A percentile compares a stretch with the other conserved stretches of the same genome.
phyloP scores from a whole-genome alignment of 2,888 invertebrate genomes.

The Bibio marci region DNA sequence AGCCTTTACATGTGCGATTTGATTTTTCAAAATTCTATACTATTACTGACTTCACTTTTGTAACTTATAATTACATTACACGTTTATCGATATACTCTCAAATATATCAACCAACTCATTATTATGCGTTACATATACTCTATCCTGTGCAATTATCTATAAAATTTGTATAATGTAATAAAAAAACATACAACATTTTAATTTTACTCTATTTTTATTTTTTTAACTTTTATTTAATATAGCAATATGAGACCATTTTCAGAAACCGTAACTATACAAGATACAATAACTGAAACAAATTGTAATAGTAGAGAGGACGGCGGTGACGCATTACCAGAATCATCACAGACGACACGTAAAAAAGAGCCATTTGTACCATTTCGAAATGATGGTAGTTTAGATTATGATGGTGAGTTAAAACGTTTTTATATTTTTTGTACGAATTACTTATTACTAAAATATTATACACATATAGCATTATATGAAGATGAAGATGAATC shows the following conservation, averaged over 20 bases:
- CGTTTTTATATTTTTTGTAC: conserved; percentile 5
- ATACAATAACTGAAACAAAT: background rate
- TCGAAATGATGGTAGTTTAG: conserved; percentile 52
- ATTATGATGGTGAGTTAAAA: conserved; percentile 53
- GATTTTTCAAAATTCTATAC: too few species aligned
- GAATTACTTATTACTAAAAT: conserved; percentile 4
- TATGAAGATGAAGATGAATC: conserved; percentile 84
- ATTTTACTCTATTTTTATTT: too few species aligned
- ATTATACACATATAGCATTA: conserved; percentile 38
- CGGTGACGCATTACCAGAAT: conserved; percentile 2
- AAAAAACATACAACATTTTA: too few species aligned
- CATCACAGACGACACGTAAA: conserved; percentile 11
- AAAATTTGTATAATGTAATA: too few species aligned
- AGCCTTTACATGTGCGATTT: too few species aligned
- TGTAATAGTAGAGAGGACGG: background rate
- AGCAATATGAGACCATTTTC: conserved; percentile 10
- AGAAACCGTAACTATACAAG: background rate
- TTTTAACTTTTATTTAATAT: conserved; percentile 4
- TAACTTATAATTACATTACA: too few species aligned
- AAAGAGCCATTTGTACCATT: conserved; percentile 20
- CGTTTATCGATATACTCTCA: too few species aligned
- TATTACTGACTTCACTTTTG: too few species aligned
- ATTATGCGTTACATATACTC: too few species aligned
- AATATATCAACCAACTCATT: too few species aligned
- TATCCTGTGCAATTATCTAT: too few species aligned